Conservation (phyloP, 2,797 vertebrate species). For the Bovichtus diacanthus region DNA sequence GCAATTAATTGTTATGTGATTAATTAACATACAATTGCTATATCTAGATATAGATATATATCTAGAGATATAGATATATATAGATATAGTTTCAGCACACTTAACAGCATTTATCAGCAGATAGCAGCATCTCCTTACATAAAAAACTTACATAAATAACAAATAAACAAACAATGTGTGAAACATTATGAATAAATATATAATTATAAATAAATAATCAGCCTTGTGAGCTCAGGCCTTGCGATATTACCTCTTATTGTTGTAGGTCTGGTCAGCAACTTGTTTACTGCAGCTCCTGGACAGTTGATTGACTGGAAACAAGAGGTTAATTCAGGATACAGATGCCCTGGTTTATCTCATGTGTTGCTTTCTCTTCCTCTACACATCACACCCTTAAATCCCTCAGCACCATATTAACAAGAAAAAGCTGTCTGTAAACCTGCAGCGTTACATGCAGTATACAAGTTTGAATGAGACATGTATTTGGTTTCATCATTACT, state of each 20-base stretch:
- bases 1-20: too few species aligned
- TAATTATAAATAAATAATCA: too few species aligned
- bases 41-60: too few species aligned
- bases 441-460: neutral
- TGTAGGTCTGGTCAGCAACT: neutral
- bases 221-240: too few species aligned
- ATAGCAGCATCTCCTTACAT: too few species aligned
- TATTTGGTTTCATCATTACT: neutral
- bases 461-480: neutral
- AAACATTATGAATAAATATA: too few species aligned
- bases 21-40: too few species aligned
- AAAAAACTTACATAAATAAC: too few species aligned
- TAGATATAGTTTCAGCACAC: too few species aligned
- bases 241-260: neutral
- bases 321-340: slow-evolving; percentile 14
- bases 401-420: neutral
- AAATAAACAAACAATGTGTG: too few species aligned
- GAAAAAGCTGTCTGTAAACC: neutral
- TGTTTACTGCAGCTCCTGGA: neutral
- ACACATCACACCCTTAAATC: slow-evolving; percentile 7
- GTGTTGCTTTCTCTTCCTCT: slow-evolving; percentile 13
- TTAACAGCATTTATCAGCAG: too few species aligned
- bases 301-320: neutral
- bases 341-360: neutral
- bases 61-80: too few species aligned